Base-by-base conservation (phyloP, 2,888 invertebrate species). In the Timema podura region DNA sequence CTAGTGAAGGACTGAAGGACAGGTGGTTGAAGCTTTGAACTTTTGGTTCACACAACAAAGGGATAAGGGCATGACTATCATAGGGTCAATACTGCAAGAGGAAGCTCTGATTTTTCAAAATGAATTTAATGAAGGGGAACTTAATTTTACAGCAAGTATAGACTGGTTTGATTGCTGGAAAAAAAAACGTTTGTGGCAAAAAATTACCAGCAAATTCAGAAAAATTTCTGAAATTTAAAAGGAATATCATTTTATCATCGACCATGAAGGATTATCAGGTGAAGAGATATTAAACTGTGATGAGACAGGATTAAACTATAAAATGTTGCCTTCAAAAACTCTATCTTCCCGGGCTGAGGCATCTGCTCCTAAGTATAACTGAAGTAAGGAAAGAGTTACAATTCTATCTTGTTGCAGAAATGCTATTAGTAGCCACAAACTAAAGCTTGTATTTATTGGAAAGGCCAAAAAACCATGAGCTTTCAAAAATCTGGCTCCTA, bases 121-220 rank as follows among this genome's bases (percentile, higher is more conserved):
- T 11, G 51, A 51, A 51, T 51, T 51, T 51, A 51, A 51, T 51
- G 51, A 51, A n/a, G 51, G 51, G 11, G 51, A 51, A 13, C 51
- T n/a, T 51, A 51, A 51, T 11, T 51, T 51, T 3, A 51, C 51
- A 3, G n/a, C 1, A 13, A 51, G 51, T 51, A n/a, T 51, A 13
- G 3, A 3, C 13, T 51, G 51, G 51, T 3, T 13, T n/a, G n/a
- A 51, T 51, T 13, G 51, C 11, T 51, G 51, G 51, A 3, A 51
- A n/a, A 3, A 51, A n/a, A n/a, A 51, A 51, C 11, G n/a, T 13
- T n/a, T 51, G 11, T n/a, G n/a, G 51, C 51, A 51, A 51, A 51
- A 30, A 30, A 30, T 30, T 30, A 30, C 3, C 30, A 30, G 30
- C 30, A 30, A 30, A 30, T 30, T 30, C 3, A 30, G 30, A 30